Conservation (phyloP, 2,797 vertebrate genomes). For the Danio tinwini region DNA sequence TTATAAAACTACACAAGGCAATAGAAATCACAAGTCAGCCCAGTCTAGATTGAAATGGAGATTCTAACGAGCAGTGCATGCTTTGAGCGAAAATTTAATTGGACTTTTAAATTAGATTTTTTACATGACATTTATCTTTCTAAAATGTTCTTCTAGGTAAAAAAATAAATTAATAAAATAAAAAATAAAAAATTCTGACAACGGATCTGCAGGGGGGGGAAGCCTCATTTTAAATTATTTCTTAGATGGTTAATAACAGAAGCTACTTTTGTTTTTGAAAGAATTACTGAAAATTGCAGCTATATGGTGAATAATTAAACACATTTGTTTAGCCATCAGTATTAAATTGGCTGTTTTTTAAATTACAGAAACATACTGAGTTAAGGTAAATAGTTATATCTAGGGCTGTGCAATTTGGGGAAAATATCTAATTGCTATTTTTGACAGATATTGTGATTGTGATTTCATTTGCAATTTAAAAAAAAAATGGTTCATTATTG, state of each 20-base stretch:
- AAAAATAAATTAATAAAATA: too few species aligned
- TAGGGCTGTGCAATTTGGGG: too few species aligned
- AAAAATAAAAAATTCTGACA: neutral
- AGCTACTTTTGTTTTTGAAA: neutral
- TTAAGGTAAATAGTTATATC: neutral
- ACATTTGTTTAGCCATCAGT: too few species aligned
- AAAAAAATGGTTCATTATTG: too few species aligned
- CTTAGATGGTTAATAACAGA: neutral
- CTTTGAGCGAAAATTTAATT: too few species aligned
- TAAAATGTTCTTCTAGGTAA: neutral
- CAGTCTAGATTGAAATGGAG: neutral
- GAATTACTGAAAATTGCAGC: neutral
- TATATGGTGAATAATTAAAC: neutral
- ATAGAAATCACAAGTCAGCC: neutral
- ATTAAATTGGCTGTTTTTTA: too few species aligned
- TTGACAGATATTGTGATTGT: too few species aligned
- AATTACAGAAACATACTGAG: neutral
- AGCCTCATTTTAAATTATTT: neutral
- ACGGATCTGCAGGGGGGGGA: neutral
- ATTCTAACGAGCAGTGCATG: neutral
- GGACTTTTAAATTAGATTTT: too few species aligned
- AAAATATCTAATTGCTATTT: too few species aligned
- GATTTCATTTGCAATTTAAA: too few species aligned
- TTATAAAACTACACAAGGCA: conserved; percentile 1
- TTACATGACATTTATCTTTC: neutral